Base-by-base conservation (phyloP, 2,797 vertebrate species). In the Discoglossus pictus region DNA sequence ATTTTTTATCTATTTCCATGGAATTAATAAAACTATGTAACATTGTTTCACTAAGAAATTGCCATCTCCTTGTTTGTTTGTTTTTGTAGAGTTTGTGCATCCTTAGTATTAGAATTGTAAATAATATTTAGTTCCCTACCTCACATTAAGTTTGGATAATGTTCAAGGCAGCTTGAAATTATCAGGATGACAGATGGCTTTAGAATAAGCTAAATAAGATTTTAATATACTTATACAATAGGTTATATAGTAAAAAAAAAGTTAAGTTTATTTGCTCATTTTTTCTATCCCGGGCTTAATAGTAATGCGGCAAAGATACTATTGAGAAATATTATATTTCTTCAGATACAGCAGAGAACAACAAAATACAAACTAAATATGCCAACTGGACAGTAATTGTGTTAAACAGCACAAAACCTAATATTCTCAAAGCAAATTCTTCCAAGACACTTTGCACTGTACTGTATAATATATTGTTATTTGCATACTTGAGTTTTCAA, bases 311-410 rank as follows among this genome's bases (percentile, higher is more conserved):
- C 16, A 39, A 24, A 38, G 50, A 61, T 61, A 4, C 27, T 31
- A 4, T 31, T 31, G 27, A 44, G 6, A 20, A 61, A 48, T 36
- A 60, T 47, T 11, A 15, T 48, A 48, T 38, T 48, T 48, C 27
- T 60, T 38, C 4, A 38, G 50, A 62, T 38, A 62, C 17, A 23
- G 59, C 44, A 10, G 46, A 39, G n/a, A 50, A 60, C 4, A 34
- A 48, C 21, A 40, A 62, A 62, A 62, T 44, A 39, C 24, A 9
- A 42, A 27, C 13, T 42, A 31, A 46, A 65, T 54, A 56, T 27
- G 48, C 58, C 63, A 60, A 43, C 15, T 51, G 44, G 65, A 68
- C 55, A 58, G 55, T 60, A 39, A 52, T 48, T 39, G 36, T 53
- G 18, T 48, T 65, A 56, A 43, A 40, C 25, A 60, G 36, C n/a